Evolutionary conservation across 2,888 invertebrate species (phyloP), one percentile per base, ranked within the genome.

Genomic region (Diachrysia chrysitis): DNA sequence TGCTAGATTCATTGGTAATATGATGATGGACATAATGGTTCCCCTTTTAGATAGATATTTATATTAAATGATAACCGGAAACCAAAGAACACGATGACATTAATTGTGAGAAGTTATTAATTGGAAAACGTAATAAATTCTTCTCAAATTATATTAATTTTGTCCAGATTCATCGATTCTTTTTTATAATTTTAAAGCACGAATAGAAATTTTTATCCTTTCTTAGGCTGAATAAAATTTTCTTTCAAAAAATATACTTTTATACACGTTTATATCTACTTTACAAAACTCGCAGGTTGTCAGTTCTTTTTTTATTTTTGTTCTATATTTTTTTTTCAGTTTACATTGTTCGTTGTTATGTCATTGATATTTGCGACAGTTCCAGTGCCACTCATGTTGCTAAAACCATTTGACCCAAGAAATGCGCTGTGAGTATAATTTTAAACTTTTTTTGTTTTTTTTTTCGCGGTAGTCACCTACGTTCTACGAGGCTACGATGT

Each of bases 301-400:
- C n/a, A n/a, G n/a, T n/a, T n/a, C n/a, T 46, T 5, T 46, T 7
- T 19, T 17, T 10, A 48, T 19, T 7, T 21, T 73, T 73, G 61
- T 5, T 10, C 16, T n/a, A 17, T 32, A 25, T 19, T 32, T 61
- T 42, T 57, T 78, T 91, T 89, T 64, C 92, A 95, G 95, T 95
- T 95, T 83, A 93, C 92, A 75, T 66, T 97, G 65, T 98, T 98
- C 87, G 92, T 97, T 57, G 81, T 97, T 53, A 89, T 96, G 60
- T 96, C 96, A 42, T 93, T 97, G 80, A 84, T 97, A 83, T 94
- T 96, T 78, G 96, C 97, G 25, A 94, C 96, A 69, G 89, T 97
- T 76, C 96, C 97, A 73, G 95, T 98, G 75, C 98, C 98, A 7
- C 90, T 98, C 54, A 98, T 98, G 97, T 90, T 98, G 69, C 87